Conservation (phyloP, 2,113 vertebrate species). For the Thinocorus orbignyianus region DNA sequence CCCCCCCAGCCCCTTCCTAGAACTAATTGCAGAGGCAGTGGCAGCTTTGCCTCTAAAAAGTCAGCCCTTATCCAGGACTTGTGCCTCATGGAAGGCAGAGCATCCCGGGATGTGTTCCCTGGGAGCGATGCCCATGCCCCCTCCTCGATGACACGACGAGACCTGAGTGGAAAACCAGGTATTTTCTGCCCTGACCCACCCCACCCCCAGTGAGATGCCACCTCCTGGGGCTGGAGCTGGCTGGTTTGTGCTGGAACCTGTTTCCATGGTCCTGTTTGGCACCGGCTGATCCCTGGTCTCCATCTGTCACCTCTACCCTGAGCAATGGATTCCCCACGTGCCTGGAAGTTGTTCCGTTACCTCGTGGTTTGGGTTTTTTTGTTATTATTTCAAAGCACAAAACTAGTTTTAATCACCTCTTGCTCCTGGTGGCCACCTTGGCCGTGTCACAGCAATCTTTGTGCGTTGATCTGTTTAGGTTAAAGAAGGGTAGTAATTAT, state of each 20-base stretch:
- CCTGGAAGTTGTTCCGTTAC: background rate
- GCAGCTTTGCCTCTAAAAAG: background rate
- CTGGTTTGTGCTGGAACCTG: background rate
- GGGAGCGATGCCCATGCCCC: too few relatives aligned
- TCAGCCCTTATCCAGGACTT: background rate
- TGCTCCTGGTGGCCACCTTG: conserved; percentile 45
- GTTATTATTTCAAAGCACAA: background rate
- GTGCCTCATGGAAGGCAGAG: background rate
- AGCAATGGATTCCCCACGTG: background rate
- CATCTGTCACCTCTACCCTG: background rate
- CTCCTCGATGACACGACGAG: background rate
- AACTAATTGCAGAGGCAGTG: background rate
- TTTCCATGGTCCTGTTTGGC: background rate
- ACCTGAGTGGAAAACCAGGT: background rate
- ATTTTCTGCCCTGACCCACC: background rate
- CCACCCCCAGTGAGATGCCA: background rate
- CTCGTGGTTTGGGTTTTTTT: background rate
- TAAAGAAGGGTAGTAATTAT: conserved; percentile 61
- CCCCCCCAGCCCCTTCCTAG: background rate
- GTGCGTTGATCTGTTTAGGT: conserved; percentile 40
- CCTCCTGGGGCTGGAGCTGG: background rate
- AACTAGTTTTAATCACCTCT: background rate
- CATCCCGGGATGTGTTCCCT: background rate
- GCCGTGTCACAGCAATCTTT: conserved; percentile 58
- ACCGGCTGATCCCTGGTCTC: background rate